phyloP scores from a whole-genome alignment of 2,888 invertebrate species.

The Athalia circularis region DNA sequence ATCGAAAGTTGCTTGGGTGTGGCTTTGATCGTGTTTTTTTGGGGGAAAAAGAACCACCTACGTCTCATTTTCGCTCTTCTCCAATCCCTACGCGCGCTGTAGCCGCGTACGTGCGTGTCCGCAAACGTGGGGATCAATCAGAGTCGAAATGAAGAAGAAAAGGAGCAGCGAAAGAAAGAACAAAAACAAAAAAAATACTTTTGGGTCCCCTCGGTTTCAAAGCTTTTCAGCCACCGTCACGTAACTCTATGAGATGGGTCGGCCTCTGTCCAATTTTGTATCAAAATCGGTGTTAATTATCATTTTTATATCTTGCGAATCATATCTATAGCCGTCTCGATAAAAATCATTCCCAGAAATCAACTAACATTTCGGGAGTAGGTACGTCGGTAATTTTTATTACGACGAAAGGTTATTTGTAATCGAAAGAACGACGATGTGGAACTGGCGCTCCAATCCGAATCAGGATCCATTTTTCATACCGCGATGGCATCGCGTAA shows the following conservation, averaged over 20 bases:
- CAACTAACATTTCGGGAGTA: neutral
- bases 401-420: too few species aligned
- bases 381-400: too few species aligned
- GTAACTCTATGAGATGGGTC: conserved; percentile 4
- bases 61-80: conserved; percentile 33
- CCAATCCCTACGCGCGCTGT: conserved; percentile 6
- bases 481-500: neutral
- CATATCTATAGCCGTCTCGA: neutral
- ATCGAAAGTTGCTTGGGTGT: conserved; percentile 25
- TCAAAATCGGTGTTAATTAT: neutral
- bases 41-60: neutral
- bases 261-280: neutral
- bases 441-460: too few species aligned
- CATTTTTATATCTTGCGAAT: neutral
- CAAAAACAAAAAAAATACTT: neutral
- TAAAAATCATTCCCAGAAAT: neutral
- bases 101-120: conserved; percentile 22
- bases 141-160: conserved; percentile 13
- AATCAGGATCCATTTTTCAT: conserved; percentile 6
- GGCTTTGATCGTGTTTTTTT: conserved; percentile 23
- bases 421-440: too few species aligned
- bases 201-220: neutral
- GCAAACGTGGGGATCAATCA: conserved; percentile 30
- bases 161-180: neutral
- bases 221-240: conserved; percentile 5